Percentiles rank a stretch among this genome's conserved stretches.
Conservation (phyloP, 2,797 vertebrate species). For the Centropyge bicolor region DNA sequence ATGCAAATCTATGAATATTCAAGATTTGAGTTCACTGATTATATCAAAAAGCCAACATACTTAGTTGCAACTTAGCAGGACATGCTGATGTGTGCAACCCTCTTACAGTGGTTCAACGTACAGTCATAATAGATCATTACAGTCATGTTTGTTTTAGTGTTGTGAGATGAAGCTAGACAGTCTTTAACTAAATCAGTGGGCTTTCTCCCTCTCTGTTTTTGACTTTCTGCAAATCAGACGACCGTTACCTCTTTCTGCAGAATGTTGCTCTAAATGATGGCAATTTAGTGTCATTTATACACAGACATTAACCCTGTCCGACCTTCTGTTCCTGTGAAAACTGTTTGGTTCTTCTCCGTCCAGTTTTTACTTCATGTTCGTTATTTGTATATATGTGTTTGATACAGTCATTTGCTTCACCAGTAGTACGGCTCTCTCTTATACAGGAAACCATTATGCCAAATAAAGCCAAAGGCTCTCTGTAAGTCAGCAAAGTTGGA, state of each 20-base stretch:
- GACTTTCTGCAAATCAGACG: not conserved
- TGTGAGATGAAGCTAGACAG: not conserved
- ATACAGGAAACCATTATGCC: conserved; percentile 29
- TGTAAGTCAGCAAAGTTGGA: conserved; percentile 17
- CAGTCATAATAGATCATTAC: conserved; percentile 3
- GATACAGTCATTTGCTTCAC: conserved; percentile 16
- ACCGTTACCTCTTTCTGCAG: not conserved
- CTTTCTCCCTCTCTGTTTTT: not conserved
- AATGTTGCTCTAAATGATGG: conserved; percentile 16
- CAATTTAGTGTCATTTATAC: not conserved
- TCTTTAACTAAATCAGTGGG: not conserved
- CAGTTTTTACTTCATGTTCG: conserved; percentile 14
- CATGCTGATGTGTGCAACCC: not conserved
- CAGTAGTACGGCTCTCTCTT: conserved; percentile 21
- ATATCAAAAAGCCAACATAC: not conserved
- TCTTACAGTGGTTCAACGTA: not conserved
- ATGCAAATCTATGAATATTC: not conserved
- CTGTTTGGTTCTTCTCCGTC: conserved; percentile 9
- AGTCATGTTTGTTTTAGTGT: not conserved
- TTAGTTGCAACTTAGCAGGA: not conserved
- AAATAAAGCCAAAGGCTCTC: conserved; percentile 8
- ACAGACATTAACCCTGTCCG: not conserved
- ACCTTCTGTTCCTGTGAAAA: conserved; percentile 7
- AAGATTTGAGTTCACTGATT: not conserved
- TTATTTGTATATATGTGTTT: conserved; percentile 19